Evolutionary conservation across 1,140 invertebrate genomes (phyloP).

Genomic region (Micrasema minimum): DNA sequence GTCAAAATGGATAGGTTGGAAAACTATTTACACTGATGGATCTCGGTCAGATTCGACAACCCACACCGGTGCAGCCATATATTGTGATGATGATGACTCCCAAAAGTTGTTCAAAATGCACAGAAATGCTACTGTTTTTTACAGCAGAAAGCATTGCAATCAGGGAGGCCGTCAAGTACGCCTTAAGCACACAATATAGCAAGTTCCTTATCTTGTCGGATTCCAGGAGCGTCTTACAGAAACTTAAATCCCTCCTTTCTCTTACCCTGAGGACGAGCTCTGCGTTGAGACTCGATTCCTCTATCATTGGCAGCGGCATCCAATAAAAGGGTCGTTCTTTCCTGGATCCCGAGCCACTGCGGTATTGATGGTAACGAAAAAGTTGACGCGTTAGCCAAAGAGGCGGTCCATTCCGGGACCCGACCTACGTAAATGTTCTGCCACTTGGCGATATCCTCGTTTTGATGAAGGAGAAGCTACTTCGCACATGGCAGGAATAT

Average conservation of each 20-base stretch:
- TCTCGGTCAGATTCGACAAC: not conserved
- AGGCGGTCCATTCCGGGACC: not conserved
- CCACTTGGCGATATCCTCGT: too few species aligned
- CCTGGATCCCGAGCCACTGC: not conserved
- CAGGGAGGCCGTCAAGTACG: too few species aligned
- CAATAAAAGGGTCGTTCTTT: not conserved
- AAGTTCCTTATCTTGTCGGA: not conserved
- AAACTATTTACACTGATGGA: constrained; percentile 7
- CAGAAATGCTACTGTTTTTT: too few species aligned
- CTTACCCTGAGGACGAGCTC: not conserved
- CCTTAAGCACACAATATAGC: not conserved
- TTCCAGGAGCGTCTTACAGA: not conserved
- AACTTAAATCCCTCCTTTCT: not conserved
- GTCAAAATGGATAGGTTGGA: not conserved
- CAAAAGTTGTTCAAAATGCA: too few species aligned
- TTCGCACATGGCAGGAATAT: too few species aligned
- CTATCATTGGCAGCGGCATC: not conserved
- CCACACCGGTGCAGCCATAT: not conserved
- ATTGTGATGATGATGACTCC: not conserved
- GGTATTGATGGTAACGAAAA: not conserved
- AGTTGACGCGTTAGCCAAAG: not conserved
- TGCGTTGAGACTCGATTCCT: not conserved
- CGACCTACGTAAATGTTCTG: too few species aligned
- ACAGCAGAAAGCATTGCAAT: too few species aligned
- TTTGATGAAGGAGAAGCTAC: too few species aligned